phyloP scores from a whole-genome alignment of 2,797 vertebrate species.

The Craterocephalus amniculus region DNA sequence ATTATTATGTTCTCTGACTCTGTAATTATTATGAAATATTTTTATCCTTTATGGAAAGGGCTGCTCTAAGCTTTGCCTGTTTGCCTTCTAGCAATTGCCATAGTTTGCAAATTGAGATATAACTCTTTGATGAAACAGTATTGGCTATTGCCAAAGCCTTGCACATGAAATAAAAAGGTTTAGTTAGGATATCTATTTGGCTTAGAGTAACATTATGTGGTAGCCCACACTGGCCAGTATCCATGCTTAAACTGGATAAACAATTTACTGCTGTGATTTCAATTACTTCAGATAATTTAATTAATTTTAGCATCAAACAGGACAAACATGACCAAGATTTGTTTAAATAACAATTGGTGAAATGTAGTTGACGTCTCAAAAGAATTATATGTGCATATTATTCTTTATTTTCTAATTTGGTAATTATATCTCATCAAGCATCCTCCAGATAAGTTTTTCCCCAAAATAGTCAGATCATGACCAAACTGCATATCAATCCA shows the following conservation, averaged over 20 bases:
- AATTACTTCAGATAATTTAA: too few relatives aligned
- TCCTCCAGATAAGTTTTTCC: too few relatives aligned
- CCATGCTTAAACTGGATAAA: background rate
- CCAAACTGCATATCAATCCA: too few relatives aligned
- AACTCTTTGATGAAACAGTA: background rate
- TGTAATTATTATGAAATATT: slow-evolving; percentile 17
- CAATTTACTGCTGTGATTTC: background rate
- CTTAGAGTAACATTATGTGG: background rate
- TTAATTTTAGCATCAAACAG: too few relatives aligned
- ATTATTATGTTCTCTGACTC: slow-evolving; percentile 21
- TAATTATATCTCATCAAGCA: too few relatives aligned
- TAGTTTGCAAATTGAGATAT: background rate
- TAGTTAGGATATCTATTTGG: background rate
- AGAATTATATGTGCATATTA: too few relatives aligned
- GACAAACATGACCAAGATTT: too few relatives aligned
- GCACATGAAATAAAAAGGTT: background rate
- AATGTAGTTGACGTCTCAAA: too few relatives aligned
- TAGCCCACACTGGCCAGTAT: background rate
- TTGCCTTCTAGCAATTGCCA: background rate
- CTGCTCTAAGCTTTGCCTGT: background rate
- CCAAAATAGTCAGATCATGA: too few relatives aligned
- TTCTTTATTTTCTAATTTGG: too few relatives aligned
- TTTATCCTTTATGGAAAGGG: slow-evolving; percentile 4
- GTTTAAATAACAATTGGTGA: too few relatives aligned
- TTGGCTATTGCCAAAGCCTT: background rate